These are phyloP conservation scores for Chlorodrepanis virens DNA, from an alignment of 2,113 vertebrate species.

Conservation along the genomic window DNA sequence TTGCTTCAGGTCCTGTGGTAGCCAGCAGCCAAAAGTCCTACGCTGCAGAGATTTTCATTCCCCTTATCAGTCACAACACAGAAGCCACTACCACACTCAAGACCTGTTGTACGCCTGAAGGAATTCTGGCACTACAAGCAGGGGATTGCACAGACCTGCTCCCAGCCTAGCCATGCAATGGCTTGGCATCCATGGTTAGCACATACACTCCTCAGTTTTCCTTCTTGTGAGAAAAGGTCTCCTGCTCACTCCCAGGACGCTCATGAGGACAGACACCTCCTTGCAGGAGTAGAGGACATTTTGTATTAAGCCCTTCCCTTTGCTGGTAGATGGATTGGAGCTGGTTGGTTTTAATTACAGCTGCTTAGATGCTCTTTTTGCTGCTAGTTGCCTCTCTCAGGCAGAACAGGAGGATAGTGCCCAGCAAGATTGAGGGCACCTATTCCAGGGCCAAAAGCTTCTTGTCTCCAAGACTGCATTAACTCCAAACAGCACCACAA, in stretches of 20 bases:
- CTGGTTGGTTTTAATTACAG: neutral
- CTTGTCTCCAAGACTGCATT: neutral
- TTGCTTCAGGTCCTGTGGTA: neutral
- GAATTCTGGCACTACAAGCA: neutral
- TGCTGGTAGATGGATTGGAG: neutral
- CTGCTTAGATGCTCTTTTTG: neutral
- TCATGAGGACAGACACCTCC: neutral
- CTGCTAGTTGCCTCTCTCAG: neutral
- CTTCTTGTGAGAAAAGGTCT: neutral
- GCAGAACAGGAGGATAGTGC: neutral
- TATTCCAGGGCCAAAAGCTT: neutral
- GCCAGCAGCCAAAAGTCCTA: neutral
- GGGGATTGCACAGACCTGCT: neutral
- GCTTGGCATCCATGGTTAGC: neutral
- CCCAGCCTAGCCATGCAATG: neutral
- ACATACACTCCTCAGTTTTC: fast-evolving
- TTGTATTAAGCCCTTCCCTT: neutral
- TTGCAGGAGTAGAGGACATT: neutral
- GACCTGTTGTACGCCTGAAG: neutral
- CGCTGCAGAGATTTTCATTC: neutral
- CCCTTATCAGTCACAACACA: neutral
- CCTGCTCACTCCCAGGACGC: neutral
- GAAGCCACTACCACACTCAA: neutral
- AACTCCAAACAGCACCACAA: neutral
- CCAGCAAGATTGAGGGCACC: neutral